These are phyloP conservation scores for Drosophila flavopinicola DNA, from an alignment of 2,888 invertebrate genomes.

Conservation along the genomic window DNA sequence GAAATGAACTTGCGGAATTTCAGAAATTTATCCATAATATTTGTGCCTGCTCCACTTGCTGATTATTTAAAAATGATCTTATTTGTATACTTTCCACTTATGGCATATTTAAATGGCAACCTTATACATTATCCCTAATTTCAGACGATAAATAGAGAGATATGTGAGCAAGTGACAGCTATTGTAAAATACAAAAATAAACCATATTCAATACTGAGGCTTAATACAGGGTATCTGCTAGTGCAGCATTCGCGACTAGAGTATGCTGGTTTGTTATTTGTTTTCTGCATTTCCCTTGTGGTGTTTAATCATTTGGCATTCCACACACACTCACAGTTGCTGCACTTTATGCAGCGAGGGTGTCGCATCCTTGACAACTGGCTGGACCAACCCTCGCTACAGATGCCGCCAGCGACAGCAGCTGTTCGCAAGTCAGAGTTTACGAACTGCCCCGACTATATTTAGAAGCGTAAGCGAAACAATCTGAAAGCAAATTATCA, in stretches of 20 bases:
- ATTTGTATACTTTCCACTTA: too few relatives aligned
- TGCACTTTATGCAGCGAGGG: not conserved
- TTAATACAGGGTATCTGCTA: not conserved
- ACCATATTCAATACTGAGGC: too few relatives aligned
- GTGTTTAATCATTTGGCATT: slow-evolving; percentile 1
- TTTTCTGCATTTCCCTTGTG: too few relatives aligned
- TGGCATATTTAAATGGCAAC: too few relatives aligned
- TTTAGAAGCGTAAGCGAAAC: slow-evolving; percentile 17
- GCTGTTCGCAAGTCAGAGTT: slow-evolving; percentile 49
- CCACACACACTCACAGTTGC: slow-evolving; percentile 8
- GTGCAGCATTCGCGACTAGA: not conserved
- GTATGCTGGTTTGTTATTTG: not conserved
- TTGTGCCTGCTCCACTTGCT: too few relatives aligned
- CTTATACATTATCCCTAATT: too few relatives aligned
- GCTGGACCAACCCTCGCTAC: slow-evolving; percentile 26
- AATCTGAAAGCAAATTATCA: slow-evolving; percentile 53
- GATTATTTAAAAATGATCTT: too few relatives aligned
- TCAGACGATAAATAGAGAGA: too few relatives aligned
- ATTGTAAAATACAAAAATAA: too few relatives aligned
- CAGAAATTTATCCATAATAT: too few relatives aligned
- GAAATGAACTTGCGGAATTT: too few relatives aligned
- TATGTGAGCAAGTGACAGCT: too few relatives aligned
- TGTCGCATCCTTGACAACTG: slow-evolving; percentile 9
- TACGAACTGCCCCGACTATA: slow-evolving; percentile 25
- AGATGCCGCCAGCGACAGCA: slow-evolving; percentile 27